phyloP scores from a whole-genome alignment of 1,140 invertebrate species.

The Aphaenogaster ashmeadi region DNA sequence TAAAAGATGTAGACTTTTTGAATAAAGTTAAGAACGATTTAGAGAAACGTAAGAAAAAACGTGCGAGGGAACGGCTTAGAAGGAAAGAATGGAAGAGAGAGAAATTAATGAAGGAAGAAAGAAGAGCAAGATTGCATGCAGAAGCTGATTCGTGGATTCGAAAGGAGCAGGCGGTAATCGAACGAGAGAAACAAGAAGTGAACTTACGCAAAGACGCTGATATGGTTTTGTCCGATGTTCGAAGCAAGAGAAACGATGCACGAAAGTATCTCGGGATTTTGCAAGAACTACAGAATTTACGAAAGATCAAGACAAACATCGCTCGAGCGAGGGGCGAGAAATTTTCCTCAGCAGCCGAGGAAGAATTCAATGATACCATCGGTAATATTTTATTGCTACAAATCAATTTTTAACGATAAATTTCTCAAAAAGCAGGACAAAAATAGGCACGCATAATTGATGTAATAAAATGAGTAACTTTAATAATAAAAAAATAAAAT shows the following conservation, averaged over 20 bases:
- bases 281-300: constrained; percentile 89
- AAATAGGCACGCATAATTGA: not conserved
- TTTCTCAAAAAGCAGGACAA: not conserved
- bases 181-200: constrained; percentile 90
- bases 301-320: constrained; percentile 89
- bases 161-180: constrained; percentile 89
- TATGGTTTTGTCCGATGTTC: constrained; percentile 90
- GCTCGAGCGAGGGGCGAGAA: constrained; percentile 89
- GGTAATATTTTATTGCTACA: constrained; percentile 70
- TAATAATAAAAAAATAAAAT: constrained; percentile 33
- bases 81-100: constrained; percentile 84
- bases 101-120: constrained; percentile 82
- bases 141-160: constrained; percentile 89
- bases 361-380: constrained; percentile 84
- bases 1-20: constrained; percentile 84
- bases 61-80: constrained; percentile 87
- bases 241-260: constrained; percentile 90
- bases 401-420: constrained; percentile 2
- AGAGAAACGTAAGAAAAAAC: constrained; percentile 88
- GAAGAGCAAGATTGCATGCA: constrained; percentile 84
- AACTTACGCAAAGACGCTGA: constrained; percentile 91
- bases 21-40: constrained; percentile 86
- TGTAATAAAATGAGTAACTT: constrained; percentile 36
- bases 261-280: constrained; percentile 89
- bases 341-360: constrained; percentile 84